phyloP scores from a whole-genome alignment of 2,113 vertebrate genomes.

The Crotalus viridis region DNA sequence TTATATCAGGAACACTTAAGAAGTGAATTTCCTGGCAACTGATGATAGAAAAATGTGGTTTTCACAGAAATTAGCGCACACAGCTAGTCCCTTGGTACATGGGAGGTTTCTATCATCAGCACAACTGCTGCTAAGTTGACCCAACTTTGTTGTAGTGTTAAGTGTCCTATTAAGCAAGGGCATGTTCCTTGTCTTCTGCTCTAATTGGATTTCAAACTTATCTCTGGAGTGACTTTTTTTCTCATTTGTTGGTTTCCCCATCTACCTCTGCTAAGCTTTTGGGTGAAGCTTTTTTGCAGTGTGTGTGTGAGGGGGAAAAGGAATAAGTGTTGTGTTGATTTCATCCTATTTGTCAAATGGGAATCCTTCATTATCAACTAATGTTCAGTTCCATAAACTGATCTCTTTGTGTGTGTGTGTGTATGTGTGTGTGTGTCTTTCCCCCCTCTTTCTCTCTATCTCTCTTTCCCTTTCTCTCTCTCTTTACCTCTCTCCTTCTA shows the following conservation, averaged over 20 bases:
- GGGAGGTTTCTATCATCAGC: neutral
- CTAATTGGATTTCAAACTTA: constrained; percentile 35
- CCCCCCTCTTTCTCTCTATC: too few species aligned
- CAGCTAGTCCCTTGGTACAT: constrained; percentile 19
- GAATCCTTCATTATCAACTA: constrained; percentile 33
- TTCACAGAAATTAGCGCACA: neutral
- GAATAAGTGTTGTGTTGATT: constrained; percentile 26
- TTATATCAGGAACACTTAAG: constrained; percentile 33
- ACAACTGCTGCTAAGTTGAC: constrained; percentile 21
- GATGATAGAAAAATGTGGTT: constrained; percentile 2
- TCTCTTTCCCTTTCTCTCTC: too few species aligned
- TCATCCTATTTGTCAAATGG: constrained; percentile 26
- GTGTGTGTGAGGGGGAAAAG: neutral
- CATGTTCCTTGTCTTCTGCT: constrained; percentile 23
- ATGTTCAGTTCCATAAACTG: constrained; percentile 29
- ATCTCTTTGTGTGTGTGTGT: neutral
- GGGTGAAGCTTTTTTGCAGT: constrained; percentile 24
- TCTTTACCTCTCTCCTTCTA: too few species aligned
- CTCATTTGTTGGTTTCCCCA: constrained; percentile 50
- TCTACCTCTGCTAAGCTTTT: constrained; percentile 31
- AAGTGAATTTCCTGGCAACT: constrained; percentile 7
- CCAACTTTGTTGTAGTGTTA: constrained; percentile 43
- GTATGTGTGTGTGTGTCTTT: too few species aligned
- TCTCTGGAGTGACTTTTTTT: constrained; percentile 51
- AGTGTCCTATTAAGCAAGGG: constrained; percentile 21